phyloP scores from a whole-genome alignment of 2,797 vertebrate species.

The Podargus strigoides region DNA sequence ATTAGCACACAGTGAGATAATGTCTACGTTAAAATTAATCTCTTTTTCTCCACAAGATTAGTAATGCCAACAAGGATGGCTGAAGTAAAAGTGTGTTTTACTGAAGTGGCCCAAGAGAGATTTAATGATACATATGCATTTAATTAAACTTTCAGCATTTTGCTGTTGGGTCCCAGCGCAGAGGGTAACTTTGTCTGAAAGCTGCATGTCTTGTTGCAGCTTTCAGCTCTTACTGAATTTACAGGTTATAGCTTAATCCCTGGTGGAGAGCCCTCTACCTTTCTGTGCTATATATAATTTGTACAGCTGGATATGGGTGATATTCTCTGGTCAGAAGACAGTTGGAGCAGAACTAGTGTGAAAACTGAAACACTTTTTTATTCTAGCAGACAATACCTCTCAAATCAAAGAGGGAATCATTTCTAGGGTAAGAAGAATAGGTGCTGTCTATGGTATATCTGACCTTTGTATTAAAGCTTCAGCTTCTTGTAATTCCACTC shows the following conservation, averaged over 20 bases:
- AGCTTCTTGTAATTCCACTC: slow-evolving; percentile 17
- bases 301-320: background rate
- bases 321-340: slow-evolving; percentile 23
- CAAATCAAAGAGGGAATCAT: slow-evolving; percentile 21
- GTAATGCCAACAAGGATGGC: background rate
- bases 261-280: background rate
- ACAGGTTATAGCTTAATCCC: background rate
- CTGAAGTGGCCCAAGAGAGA: background rate
- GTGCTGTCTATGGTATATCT: slow-evolving; percentile 11
- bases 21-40: background rate
- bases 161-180: background rate
- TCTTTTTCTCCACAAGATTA: background rate
- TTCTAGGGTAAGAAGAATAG: slow-evolving; percentile 9
- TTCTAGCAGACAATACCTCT: slow-evolving; percentile 24
- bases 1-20: background rate
- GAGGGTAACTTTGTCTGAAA: background rate
- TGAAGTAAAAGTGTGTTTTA: background rate
- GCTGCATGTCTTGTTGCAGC: background rate
- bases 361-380: background rate
- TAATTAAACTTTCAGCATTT: background rate
- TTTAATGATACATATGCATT: background rate
- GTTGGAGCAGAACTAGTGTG: background rate
- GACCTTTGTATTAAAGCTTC: slow-evolving; percentile 40
- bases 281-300: background rate
- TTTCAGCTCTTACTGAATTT: background rate